Base-by-base conservation (phyloP, 2,888 invertebrate species). In the Caenorhabditis becei region DNA sequence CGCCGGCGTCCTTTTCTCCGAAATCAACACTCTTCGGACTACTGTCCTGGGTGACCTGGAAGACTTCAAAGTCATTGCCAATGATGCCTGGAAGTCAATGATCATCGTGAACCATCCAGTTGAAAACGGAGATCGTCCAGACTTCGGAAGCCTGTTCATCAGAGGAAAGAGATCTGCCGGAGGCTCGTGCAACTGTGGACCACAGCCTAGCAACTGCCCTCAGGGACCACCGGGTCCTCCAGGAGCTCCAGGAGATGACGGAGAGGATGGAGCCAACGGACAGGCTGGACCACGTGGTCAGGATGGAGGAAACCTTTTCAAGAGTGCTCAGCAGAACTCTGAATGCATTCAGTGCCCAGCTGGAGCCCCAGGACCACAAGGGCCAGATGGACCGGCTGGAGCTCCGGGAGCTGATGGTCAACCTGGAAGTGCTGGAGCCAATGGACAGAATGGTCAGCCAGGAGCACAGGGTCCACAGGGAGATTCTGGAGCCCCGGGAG, bases 221-320 rank as follows among this genome's bases (percentile, higher is more conserved):
- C 44, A 63, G 5, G 80, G 80, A 59, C 80, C 80, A 51, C 80
- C 80, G 53, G 80, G 80, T 59, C 80, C 80, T 35, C 80, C 80
- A 53, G 80, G 80, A 80, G 69, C 62, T 2, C 63, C 74, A 20
- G 80, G 80, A 69, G 63, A 80, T 14, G 44, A 18, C 20, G 80
- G 80, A 62, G 56, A 65, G 2, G 79, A 79, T 49, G 79, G 79
- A 54, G 51, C 37, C 16, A 54, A 58, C 24, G 79, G 79, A 58
- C 54, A 74, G 37, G 37, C 79, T 5, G 79, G 79, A 74, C 62
- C 66, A 58, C 26, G 59, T 18, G 80, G 80, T 44, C 49, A 62
- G 23, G 37, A 80, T 28, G 80, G 74, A 32, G 59, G 18, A 16
- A 32, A 44, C 14, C 53, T 53, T 16, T 49, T 11, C n/a, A 23